phyloP scores from a whole-genome alignment of 2,888 invertebrate species.

The Oegoconia quadripuncta region DNA sequence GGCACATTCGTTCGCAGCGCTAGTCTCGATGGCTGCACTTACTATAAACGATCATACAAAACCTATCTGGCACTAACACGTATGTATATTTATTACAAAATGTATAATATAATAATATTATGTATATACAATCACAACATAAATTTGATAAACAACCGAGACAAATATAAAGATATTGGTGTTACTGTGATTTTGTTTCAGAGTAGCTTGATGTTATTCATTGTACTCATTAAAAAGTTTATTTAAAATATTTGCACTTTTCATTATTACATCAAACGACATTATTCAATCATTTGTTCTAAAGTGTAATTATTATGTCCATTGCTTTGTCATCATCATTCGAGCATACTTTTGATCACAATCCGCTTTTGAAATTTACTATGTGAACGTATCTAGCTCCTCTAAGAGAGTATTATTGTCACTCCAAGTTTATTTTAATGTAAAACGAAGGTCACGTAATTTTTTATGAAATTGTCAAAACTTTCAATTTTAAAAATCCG shows the following conservation, averaged over 20 bases:
- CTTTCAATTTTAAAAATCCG: neutral
- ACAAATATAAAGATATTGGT: conserved; percentile 56
- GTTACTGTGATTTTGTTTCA: conserved; percentile 46
- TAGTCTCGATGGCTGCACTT: conserved; percentile 22
- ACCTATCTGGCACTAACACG: conserved; percentile 77
- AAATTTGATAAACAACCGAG: conserved; percentile 76
- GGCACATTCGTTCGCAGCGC: conserved; percentile 7
- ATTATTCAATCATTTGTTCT: conserved; percentile 34
- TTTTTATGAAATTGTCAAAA: too few relatives aligned
- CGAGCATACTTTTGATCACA: neutral
- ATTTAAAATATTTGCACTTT: conserved; percentile 49
- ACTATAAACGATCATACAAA: conserved; percentile 72
- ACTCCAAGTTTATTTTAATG: conserved; percentile 35
- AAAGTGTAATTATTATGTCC: conserved; percentile 8
- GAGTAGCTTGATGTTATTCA: conserved; percentile 27
- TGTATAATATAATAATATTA: conserved; percentile 70
- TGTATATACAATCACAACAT: conserved; percentile 77
- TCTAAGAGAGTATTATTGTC: conserved; percentile 57
- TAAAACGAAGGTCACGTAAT: too few relatives aligned
- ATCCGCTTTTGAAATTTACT: conserved; percentile 10
- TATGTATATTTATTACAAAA: conserved; percentile 77
- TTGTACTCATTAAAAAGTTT: conserved; percentile 47
- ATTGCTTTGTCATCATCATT: conserved; percentile 4
- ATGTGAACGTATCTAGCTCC: conserved; percentile 41
- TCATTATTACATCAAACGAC: conserved; percentile 26